phyloP scores from a whole-genome alignment of 2,888 invertebrate species.

The Andricus quercusramuli region DNA sequence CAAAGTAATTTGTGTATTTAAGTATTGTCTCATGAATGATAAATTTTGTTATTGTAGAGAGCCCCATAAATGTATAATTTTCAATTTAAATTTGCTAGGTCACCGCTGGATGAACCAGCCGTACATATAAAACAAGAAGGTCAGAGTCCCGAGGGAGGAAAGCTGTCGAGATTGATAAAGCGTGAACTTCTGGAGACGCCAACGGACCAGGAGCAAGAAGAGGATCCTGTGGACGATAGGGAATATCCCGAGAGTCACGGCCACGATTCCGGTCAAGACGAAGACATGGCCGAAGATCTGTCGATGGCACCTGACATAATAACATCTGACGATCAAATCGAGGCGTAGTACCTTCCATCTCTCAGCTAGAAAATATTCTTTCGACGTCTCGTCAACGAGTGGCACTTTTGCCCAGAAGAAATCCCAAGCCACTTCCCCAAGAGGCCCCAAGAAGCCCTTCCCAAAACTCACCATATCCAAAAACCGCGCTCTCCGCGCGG shows the following conservation, averaged over 20 bases:
- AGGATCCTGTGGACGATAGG: slow-evolving; percentile 71
- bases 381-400: slow-evolving; percentile 37
- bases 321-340: slow-evolving; percentile 75
- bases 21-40: no score
- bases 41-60: neutral
- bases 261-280: slow-evolving; percentile 75
- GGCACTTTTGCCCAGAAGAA: slow-evolving; percentile 23
- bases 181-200: slow-evolving; percentile 74
- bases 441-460: slow-evolving; percentile 24
- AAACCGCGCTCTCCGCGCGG: slow-evolving; percentile 55
- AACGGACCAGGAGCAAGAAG: slow-evolving; percentile 70
- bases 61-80: neutral
- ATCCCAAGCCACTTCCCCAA: slow-evolving; percentile 7
- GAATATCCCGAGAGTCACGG: slow-evolving; percentile 74
- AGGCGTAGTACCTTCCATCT: slow-evolving; percentile 72
- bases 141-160: slow-evolving; percentile 75
- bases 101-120: slow-evolving; percentile 76
- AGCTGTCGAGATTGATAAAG: slow-evolving; percentile 77
- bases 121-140: slow-evolving; percentile 75
- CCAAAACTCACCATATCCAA: slow-evolving; percentile 59
- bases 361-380: slow-evolving; percentile 12
- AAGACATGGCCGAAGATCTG: slow-evolving; percentile 75
- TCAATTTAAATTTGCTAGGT: slow-evolving; percentile 62
- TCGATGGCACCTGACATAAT: slow-evolving; percentile 77
- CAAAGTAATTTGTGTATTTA: no score